phyloP scores from a whole-genome alignment of 1,140 invertebrate species.

The Bombus vancouverensis region DNA sequence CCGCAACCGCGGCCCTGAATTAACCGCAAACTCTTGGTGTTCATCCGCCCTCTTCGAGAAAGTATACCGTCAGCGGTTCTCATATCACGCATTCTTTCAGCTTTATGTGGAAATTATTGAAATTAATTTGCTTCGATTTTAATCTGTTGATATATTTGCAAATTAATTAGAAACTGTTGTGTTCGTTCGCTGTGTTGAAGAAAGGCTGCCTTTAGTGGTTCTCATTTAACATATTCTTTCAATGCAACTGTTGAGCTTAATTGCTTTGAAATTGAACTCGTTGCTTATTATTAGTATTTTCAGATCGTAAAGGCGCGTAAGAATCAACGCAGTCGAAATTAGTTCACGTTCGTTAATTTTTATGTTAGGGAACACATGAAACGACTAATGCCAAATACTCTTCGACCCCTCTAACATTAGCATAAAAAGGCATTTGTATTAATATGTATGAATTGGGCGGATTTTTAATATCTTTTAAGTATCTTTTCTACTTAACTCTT shows the following conservation, averaged over 20 bases:
- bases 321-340: background rate
- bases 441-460: background rate
- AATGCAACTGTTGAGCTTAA: background rate
- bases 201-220: background rate
- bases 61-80: conserved; percentile 28
- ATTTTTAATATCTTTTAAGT: background rate
- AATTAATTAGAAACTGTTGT: background rate
- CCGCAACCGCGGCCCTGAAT: conserved; percentile 18
- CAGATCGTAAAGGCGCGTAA: background rate
- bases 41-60: conserved; percentile 34
- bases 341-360: background rate
- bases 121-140: background rate
- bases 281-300: background rate
- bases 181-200: background rate
- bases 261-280: no score
- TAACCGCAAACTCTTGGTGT: conserved; percentile 29
- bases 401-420: background rate
- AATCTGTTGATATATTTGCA: background rate
- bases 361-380: background rate
- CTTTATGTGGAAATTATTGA: background rate
- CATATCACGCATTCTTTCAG: background rate
- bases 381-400: background rate
- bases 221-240: background rate
- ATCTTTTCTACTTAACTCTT: no score
- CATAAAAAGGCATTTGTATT: background rate